phyloP scores from a whole-genome alignment of 2,797 vertebrate species.

The Poeciliopsis turneri region DNA sequence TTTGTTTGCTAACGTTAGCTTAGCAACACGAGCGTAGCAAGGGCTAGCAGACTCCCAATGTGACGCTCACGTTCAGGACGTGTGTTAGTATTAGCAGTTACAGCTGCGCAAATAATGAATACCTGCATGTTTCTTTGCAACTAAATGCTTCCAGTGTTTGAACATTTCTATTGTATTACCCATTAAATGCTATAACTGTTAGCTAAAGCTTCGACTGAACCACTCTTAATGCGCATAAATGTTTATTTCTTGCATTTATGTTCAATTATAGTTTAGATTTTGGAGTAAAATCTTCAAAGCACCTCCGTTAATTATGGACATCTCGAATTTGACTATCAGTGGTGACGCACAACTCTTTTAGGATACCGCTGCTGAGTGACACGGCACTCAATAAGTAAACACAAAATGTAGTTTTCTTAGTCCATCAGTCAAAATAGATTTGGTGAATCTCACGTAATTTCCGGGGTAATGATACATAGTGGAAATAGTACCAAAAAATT shows the following conservation, averaged over 20 bases:
- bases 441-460: not conserved
- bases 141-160: not conserved
- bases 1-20: constrained; percentile 30
- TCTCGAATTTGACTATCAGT: not conserved
- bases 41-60: not conserved
- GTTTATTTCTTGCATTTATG: not conserved
- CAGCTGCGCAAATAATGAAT: not conserved
- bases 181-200: not conserved
- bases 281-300: not conserved
- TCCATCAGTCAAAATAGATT: not conserved
- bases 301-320: not conserved
- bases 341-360: not conserved
- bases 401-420: not conserved
- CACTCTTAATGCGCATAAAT: not conserved
- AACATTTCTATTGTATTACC: not conserved
- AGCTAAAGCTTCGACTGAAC: not conserved
- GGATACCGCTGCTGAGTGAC: too few relatives aligned
- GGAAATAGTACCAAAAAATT: not conserved
- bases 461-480: not conserved
- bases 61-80: not conserved
- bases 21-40: constrained; percentile 10
- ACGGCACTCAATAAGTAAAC: not conserved
- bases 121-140: not conserved
- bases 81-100: not conserved
- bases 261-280: not conserved